phyloP scores from a whole-genome alignment of 2,888 invertebrate genomes.

The Caenorhabditis wallacei region DNA sequence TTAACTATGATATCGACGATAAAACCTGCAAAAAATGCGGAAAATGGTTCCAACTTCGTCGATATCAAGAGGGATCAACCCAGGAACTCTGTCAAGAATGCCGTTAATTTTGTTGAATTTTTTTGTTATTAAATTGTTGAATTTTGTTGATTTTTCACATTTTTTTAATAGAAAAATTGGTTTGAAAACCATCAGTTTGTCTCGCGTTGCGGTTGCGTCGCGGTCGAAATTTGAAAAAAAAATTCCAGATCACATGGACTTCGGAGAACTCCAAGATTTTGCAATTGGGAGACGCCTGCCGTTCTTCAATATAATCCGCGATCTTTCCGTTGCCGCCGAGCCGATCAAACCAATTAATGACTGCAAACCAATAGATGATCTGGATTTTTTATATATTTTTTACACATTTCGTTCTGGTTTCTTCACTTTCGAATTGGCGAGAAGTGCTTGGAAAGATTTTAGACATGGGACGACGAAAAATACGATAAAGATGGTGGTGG shows the following conservation, averaged over 20 bases:
- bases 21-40: slow-evolving; percentile 5
- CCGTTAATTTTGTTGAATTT: neutral
- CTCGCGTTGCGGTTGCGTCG: no score
- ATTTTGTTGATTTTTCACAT: slow-evolving; percentile 14
- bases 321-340: no score
- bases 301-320: no score
- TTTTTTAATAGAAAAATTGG: no score
- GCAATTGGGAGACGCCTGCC: no score
- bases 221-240: no score
- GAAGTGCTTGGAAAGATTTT: neutral
- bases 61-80: slow-evolving; percentile 7
- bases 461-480: neutral
- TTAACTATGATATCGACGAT: neutral
- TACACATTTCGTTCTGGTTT: neutral
- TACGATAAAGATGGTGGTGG: neutral
- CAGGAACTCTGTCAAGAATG: slow-evolving; percentile 5
- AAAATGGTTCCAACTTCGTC: slow-evolving; percentile 1
- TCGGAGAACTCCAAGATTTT: no score
- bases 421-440: neutral
- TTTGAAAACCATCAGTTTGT: no score
- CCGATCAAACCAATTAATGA: no score
- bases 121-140: neutral
- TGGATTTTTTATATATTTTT: no score
- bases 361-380: no score
- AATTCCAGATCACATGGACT: no score